A percentile compares a stretch with the other conserved stretches of the same genome.
These are phyloP conservation scores for Neogale vison DNA, from an alignment of 2,113 vertebrate species.

Conservation along the genomic window DNA sequence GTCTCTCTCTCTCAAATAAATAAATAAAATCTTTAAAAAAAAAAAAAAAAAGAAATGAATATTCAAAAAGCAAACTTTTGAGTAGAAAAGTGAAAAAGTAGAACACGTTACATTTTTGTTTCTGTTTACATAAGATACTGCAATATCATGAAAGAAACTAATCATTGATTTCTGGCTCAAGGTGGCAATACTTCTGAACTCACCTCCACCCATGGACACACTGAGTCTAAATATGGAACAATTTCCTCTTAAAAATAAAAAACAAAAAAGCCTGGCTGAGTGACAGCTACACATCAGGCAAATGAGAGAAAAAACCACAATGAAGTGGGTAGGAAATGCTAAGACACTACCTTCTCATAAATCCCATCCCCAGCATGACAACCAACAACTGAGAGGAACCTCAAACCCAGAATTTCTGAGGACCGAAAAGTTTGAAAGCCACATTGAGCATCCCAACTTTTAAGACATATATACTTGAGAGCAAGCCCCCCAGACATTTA, in stretches of 20 bases:
- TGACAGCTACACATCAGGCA: not conserved
- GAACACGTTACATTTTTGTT: not conserved
- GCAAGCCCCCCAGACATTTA: not conserved
- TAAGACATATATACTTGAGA: not conserved
- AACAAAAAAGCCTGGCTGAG: not conserved
- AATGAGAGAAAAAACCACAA: not conserved
- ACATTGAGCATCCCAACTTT: not conserved
- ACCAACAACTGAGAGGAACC: not conserved
- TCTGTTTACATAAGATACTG: not conserved
- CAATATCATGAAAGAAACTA: not conserved
- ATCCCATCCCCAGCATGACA: not conserved
- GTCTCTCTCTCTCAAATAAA: no score
- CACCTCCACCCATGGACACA: not conserved
- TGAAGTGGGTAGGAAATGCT: not conserved
- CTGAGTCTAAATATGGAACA: not conserved
- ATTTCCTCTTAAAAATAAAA: not conserved
- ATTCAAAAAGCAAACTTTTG: not conserved
- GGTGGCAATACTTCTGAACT: not conserved
- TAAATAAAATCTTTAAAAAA: no score
- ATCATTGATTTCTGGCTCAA: not conserved
- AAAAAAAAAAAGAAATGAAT: not conserved
- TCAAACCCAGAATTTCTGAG: not conserved
- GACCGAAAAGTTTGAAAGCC: not conserved
- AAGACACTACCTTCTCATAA: not conserved
- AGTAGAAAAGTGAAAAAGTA: not conserved